These are phyloP conservation scores for Clarias platycephalus DNA, from an alignment of 2,797 vertebrate species.

Conservation along the genomic window DNA sequence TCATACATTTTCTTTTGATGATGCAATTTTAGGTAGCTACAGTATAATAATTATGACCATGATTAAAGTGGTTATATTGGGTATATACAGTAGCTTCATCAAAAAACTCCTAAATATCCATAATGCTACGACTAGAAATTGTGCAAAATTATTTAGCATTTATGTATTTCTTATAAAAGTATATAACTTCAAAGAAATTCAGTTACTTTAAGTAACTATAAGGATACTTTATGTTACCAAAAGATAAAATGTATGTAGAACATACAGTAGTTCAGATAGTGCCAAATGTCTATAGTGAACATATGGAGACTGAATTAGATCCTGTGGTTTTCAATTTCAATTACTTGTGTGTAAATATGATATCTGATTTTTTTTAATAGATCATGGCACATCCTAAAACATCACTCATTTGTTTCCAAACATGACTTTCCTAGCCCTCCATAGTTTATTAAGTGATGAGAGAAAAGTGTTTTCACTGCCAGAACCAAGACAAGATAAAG, in stretches of 20 bases:
- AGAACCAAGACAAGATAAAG: slow-evolving; percentile 30
- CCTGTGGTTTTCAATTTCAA: neutral
- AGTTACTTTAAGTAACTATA: neutral
- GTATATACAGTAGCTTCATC: neutral
- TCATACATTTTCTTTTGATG: neutral
- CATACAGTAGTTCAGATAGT: neutral
- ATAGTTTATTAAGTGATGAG: slow-evolving; percentile 2
- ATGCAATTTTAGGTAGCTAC: neutral
- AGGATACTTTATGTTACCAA: neutral
- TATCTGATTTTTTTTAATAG: neutral
- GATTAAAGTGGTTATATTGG: neutral
- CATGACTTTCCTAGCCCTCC: neutral
- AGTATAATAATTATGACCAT: neutral
- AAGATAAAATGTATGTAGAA: neutral
- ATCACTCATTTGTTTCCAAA: neutral
- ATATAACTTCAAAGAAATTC: neutral
- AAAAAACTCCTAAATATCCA: neutral
- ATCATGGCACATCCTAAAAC: neutral
- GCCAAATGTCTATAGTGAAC: neutral
- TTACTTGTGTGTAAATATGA: neutral
- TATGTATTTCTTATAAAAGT: neutral
- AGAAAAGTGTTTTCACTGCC: slow-evolving; percentile 14
- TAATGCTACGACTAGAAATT: neutral
- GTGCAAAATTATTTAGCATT: neutral
- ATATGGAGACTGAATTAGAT: neutral